Base-by-base conservation (phyloP, 2,888 invertebrate genomes). In the Pachydiplax longipennis region DNA sequence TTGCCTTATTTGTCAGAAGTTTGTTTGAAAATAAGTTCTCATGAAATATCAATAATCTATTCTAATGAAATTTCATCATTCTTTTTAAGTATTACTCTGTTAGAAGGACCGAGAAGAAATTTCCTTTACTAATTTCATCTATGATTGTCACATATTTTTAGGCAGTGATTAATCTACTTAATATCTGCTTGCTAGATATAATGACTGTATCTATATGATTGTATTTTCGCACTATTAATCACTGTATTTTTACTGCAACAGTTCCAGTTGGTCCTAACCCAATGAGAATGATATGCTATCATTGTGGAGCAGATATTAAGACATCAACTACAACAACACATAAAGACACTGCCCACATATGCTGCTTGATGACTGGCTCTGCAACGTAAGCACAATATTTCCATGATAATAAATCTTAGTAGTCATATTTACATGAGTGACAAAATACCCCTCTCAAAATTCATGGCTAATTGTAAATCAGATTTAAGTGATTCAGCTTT, bases 221-320 rank as follows among this genome's bases (percentile, higher is more conserved):
- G 8, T 44, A 44, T 44, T 44, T 44, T 8, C 12, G 1, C 48
- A 53, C 12, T 53, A 18, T 53, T 1, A 73, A 35, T 5, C n/a
- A n/a, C 44, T 35, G 2, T 83, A 25, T 87, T 58, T 58, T 22
- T 35, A 37, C 35, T 22, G 18, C 6, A 22, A 10, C 4, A 37
- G 18, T 87, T 18, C 87, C 87, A 22, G 87, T 87, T 22, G 87
- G 87, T 0, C 87, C 87, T 10, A 13, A 37, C 0, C 10, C 58
- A 2, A 87, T 87, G 87, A 53, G 61, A 61, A 61, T 87, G 61
- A 58, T 61, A 22, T 87, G 87, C n/a, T 37, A 61, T 37, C 87
- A 87, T 35, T 87, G 87, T 61, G 35, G 37, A 61, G 87, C 87
- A 22, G 58, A 58, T 22, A 61, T 87, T 10, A 87, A 0, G 61